These are phyloP conservation scores for Nesogale talazaci DNA, from an alignment of 2,113 vertebrate genomes.

Conservation along the genomic window DNA sequence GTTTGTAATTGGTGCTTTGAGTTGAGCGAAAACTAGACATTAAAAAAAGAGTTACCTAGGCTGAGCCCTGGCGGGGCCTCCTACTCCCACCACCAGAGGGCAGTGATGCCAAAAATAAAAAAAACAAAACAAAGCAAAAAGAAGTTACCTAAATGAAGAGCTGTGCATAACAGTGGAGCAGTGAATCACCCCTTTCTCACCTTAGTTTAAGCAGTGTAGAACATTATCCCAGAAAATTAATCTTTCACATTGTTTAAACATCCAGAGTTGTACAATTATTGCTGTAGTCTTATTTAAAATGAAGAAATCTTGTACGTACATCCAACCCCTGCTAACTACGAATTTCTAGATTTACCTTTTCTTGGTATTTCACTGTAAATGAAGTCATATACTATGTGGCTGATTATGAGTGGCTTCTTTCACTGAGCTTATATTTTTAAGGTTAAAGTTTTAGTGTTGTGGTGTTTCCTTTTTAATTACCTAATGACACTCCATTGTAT, in stretches of 20 bases:
- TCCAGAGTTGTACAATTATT: slow-evolving; percentile 14
- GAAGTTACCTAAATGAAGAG: slow-evolving; percentile 33
- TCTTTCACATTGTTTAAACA: slow-evolving; percentile 41
- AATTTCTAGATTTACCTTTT: slow-evolving; percentile 37
- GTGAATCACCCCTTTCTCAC: not conserved
- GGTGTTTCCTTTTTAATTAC: not conserved
- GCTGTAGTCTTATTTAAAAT: not conserved
- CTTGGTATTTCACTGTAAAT: slow-evolving; percentile 24
- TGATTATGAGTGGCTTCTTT: slow-evolving; percentile 55
- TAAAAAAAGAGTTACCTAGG: no score
- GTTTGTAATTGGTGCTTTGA: slow-evolving; percentile 39
- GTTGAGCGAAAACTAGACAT: not conserved
- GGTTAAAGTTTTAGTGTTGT: not conserved
- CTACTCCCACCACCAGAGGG: no score
- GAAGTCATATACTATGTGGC: not conserved
- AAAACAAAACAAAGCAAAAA: no score
- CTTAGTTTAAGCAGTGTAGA: slow-evolving; percentile 39
- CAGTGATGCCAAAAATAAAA: no score
- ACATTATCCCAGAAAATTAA: slow-evolving; percentile 7
- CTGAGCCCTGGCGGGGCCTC: no score
- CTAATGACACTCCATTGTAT: not conserved
- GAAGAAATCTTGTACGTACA: not conserved
- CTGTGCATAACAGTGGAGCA: not conserved
- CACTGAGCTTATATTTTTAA: slow-evolving; percentile 18
- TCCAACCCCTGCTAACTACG: not conserved